Percentiles rank a stretch among this genome's conserved stretches.
Conservation (phyloP, 2,113 vertebrate species). For the Martes martes region DNA sequence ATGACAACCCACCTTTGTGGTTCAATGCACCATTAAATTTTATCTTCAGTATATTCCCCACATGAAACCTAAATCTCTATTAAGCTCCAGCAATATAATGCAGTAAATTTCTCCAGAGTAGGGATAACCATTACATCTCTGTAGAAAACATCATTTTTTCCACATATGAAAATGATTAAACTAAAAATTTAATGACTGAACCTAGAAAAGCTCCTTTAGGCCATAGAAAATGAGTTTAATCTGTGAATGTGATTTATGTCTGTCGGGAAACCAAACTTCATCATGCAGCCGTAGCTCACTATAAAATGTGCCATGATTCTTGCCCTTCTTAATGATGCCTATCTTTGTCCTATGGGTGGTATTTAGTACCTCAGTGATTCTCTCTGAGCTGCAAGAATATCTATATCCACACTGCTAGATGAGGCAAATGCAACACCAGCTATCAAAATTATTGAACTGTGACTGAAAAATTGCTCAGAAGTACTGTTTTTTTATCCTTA, state of each 20-base stretch:
- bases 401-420: not conserved
- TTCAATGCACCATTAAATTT: constrained; percentile 73
- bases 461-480: constrained; percentile 48
- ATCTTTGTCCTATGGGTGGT: constrained; percentile 22
- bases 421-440: not conserved
- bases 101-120: constrained; percentile 70
- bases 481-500: constrained; percentile 6
- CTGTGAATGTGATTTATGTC: constrained; percentile 76
- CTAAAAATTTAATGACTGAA: constrained; percentile 77
- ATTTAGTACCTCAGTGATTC: not conserved
- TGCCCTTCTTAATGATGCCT: constrained; percentile 49
- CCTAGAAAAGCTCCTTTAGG: constrained; percentile 78
- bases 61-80: constrained; percentile 69
- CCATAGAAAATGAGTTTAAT: constrained; percentile 83
- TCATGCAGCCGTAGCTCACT: constrained; percentile 8
- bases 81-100: constrained; percentile 66
- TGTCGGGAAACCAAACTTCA: constrained; percentile 52
- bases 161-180: constrained; percentile 82
- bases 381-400: not conserved
- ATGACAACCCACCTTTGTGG: constrained; percentile 66
- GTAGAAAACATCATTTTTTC: constrained; percentile 69
- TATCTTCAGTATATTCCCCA: constrained; percentile 39
- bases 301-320: constrained; percentile 26
- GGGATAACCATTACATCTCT: constrained; percentile 71
- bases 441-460: constrained; percentile 5